Evolutionary conservation across 1,140 invertebrate species (phyloP).

Genomic region (Lithobius niger): DNA sequence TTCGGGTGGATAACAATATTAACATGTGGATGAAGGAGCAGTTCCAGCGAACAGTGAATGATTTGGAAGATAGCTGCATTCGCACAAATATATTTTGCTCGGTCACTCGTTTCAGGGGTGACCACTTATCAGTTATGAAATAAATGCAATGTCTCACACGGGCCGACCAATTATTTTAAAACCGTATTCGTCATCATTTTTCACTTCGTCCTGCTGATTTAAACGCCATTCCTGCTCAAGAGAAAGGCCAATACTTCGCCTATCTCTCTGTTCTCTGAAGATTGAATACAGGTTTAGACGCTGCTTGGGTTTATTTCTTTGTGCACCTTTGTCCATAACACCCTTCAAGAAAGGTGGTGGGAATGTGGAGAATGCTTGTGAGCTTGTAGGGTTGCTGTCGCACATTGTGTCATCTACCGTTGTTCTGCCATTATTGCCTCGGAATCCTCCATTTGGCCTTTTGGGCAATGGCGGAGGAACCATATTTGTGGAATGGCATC

Average conservation of each 20-base stretch:
- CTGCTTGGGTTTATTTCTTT: slow-evolving; percentile 14
- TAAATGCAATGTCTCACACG: background rate
- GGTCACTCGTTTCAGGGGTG: too few relatives aligned
- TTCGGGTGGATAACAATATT: too few relatives aligned
- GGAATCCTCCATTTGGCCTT: background rate
- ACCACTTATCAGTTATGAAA: too few relatives aligned
- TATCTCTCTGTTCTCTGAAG: slow-evolving; percentile 16
- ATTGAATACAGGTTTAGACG: slow-evolving; percentile 19
- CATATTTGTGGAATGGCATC: background rate
- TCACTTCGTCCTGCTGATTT: background rate
- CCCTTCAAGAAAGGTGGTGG: background rate
- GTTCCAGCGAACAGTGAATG: too few relatives aligned
- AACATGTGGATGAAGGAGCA: too few relatives aligned
- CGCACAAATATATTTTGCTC: too few relatives aligned
- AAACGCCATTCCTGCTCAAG: slow-evolving; percentile 16
- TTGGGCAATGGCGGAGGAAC: slow-evolving; percentile 1
- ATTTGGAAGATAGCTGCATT: too few relatives aligned
- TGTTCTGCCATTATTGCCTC: background rate
- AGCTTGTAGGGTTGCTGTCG: background rate
- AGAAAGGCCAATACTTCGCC: slow-evolving; percentile 17
- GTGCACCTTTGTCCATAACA: slow-evolving; percentile 6
- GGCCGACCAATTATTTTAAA: slow-evolving; percentile 9
- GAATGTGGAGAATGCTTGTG: background rate
- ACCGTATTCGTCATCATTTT: slow-evolving; percentile 18
- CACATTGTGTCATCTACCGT: background rate